Base-by-base conservation (phyloP, 2,113 vertebrate species). In the Brevimyrus niger region DNA sequence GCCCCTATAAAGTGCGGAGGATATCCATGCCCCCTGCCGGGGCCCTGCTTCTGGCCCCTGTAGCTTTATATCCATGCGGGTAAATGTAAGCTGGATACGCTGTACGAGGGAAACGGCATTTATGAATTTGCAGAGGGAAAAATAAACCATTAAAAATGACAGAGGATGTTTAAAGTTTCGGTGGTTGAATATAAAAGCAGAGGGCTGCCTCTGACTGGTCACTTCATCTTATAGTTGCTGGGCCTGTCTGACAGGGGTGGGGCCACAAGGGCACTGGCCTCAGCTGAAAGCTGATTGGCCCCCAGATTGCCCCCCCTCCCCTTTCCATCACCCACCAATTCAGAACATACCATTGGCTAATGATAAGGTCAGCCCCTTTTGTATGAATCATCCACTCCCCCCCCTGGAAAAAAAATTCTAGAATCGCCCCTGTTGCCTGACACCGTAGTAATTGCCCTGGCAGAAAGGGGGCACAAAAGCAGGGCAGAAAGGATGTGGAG, bases 391-490 rank as follows among this genome's bases (percentile, higher is more conserved):
- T 65, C 23, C 7, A 8, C 58, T 21, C 58, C 21, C 23, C 61
- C 8, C n/a, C 10, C 13, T n/a, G n/a, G n/a, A 10, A 65, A 65
- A 69, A 21, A 69, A 31, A 31, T n/a, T n/a, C 21, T n/a, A 23
- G 0, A 69, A 3, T 65, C 46, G 47, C 69, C 58, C 48, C 86
- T 3, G 44, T 47, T 87, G 19, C 84, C 55, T 51, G 89, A 89
- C 44, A 53, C 86, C 61, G 15, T 73, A 58, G 61, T 53, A 87
- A 46, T 89, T 50, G 86, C 55, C 58, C 19, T 73, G n/a, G 69
- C 89, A 44, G 48, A 89, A 51, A 87, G 27, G 44, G 61, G 61
- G 47, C 86, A 76, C 89, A 42, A 73, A 89, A 51, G 86, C 47
- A 47, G 58, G 31, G 46, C 85, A 87, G 27, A 35, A 53, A 51